Percentiles rank a stretch among this genome's conserved stretches.
These are phyloP conservation scores for Leptinotarsa lineolata DNA, from an alignment of 1,140 invertebrate genomes.

Conservation along the genomic window DNA sequence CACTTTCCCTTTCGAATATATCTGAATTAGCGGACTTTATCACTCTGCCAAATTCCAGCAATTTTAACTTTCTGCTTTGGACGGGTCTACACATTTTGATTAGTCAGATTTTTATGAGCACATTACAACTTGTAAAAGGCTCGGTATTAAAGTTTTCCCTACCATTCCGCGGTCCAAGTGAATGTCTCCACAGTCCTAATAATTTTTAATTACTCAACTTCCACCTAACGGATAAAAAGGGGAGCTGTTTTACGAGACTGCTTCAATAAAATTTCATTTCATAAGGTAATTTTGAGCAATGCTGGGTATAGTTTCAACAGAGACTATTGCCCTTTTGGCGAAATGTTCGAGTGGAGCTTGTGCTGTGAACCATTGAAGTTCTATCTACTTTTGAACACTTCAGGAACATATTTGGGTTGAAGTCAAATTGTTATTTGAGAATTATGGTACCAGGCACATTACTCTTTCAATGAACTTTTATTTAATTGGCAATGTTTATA, in stretches of 20 bases:
- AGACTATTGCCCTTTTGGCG: background rate
- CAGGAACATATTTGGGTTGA: too few species aligned
- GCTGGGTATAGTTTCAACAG: background rate
- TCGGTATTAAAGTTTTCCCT: constrained; percentile 19
- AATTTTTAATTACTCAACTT: constrained; percentile 23
- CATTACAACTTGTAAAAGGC: constrained; percentile 34
- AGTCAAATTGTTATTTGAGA: too few species aligned
- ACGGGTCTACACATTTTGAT: constrained; percentile 31
- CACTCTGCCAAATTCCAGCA: constrained; percentile 20
- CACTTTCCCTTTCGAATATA: constrained; percentile 26
- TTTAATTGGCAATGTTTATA: too few species aligned
- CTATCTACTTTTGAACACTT: too few species aligned
- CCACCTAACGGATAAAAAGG: constrained; percentile 20
- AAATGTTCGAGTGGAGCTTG: too few species aligned
- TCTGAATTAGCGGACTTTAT: constrained; percentile 33
- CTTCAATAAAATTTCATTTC: constrained; percentile 23
- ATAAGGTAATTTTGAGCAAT: constrained; percentile 1
- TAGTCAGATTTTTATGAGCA: constrained; percentile 33
- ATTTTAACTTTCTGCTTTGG: constrained; percentile 28
- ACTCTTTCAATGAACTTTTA: too few species aligned
- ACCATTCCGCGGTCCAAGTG: constrained; percentile 14
- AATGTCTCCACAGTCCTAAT: constrained; percentile 23
- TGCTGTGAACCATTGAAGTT: too few species aligned
- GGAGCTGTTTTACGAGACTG: constrained; percentile 16
- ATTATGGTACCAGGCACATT: too few species aligned